Evolutionary conservation across 2,113 vertebrate species (phyloP), one percentile per base, ranked within the genome.

Genomic region (Pseudopipra pipra): DNA sequence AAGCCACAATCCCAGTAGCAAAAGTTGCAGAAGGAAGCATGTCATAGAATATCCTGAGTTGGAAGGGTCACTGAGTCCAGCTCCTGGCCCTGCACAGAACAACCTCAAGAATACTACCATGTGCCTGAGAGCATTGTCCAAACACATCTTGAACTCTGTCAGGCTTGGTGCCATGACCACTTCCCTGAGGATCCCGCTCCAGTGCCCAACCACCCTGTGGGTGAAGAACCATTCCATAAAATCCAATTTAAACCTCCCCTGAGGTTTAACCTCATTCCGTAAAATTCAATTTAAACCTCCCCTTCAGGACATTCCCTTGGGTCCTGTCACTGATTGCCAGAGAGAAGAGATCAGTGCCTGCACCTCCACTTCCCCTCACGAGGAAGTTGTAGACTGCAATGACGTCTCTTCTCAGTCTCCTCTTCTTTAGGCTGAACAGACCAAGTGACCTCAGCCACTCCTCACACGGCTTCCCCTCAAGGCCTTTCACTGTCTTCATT

Each of bases 351-450:
- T 47, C 19, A 18, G 25, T 68, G 47, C 1, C n/a, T 54, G 39
- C 11, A 4, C 2, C 24, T 54, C 8, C 24, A 22, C 6, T 61
- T 35, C 30, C 5, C 15, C 3, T 76, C 20, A 41, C 0, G 0
- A 75, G 39, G n/a, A 35, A 5, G 11, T 37, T 39, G 62, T 0
- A 0, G 2, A 22, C 30, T 47, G 47, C n/a, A 31, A 0, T 39
- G 46, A 46, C 8, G 19, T 82, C 15, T 68, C n/a, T 7, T 1
- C 28, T 54, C 70, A 22, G 54, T 75, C 12, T 75, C 12, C 35
- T 39, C 22, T 37, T 27, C n/a, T 52, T 7, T n/a, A 47, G 78
- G 20, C 54, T 62, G 30, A 55, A 19, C 47, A 54, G 7, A 41
- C 39, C 77, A 82, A n/a, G 28, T 46, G 44, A 3, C 54, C 39